phyloP scores from a whole-genome alignment of 2,797 vertebrate species.

The Emydoidea blandingii region DNA sequence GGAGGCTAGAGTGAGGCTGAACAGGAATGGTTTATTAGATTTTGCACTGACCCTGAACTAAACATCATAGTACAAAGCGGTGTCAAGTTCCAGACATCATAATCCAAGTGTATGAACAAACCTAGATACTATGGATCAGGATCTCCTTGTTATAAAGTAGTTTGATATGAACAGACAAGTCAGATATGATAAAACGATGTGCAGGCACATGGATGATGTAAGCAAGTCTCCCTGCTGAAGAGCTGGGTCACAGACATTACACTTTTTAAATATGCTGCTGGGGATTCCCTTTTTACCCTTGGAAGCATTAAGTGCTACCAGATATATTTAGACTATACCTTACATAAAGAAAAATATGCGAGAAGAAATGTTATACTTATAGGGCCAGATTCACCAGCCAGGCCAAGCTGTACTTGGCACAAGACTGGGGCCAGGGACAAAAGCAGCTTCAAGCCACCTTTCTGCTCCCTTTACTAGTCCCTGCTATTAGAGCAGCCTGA shows the following conservation, averaged over 20 bases:
- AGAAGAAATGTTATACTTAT: neutral
- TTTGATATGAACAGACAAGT: neutral
- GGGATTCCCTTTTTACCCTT: neutral
- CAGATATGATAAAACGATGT: neutral
- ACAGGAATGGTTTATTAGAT: conserved; percentile 35
- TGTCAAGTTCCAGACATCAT: conserved; percentile 81
- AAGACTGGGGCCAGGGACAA: neutral
- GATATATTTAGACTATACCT: neutral
- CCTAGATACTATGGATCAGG: conserved; percentile 29
- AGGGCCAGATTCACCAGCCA: neutral
- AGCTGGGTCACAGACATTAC: neutral
- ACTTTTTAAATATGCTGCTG: neutral
- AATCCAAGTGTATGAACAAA: conserved; percentile 70
- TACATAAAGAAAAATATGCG: neutral
- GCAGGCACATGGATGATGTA: neutral
- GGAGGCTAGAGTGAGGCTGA: conserved; percentile 16
- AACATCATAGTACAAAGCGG: conserved; percentile 54
- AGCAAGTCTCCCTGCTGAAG: neutral
- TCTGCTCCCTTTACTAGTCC: accelerated
- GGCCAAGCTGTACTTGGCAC: neutral
- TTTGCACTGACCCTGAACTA: conserved; percentile 77
- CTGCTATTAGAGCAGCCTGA: neutral
- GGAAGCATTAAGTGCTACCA: neutral
- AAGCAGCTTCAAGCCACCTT: neutral
- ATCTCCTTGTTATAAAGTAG: conserved; percentile 56